Base-by-base conservation (phyloP, 2,888 invertebrate genomes). In the Osedax frankpressi region DNA sequence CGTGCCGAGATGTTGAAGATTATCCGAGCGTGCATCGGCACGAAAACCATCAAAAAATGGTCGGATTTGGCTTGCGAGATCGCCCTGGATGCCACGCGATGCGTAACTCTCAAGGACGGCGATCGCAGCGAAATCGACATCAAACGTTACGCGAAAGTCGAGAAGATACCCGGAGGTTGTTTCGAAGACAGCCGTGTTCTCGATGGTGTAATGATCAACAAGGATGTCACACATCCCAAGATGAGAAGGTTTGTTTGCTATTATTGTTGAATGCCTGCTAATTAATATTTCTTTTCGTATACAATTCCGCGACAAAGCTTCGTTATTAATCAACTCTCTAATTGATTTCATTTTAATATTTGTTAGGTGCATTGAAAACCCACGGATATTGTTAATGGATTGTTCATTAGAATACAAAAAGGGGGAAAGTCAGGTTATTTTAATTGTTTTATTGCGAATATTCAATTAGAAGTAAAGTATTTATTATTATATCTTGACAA, bases 381-480 rank as follows among this genome's bases (percentile, higher is more conserved):
- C 98, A 0, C 88, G 95, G 78, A 95, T 98, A 81, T 86, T 98
- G 0, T 87, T 99, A 72, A 87, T 98, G 29, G 98, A 98, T 86
- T 98, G 98, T 84, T 89, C 91, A 0, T 86, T 99, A 73, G 98
- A 99, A 85, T 98, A 98, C 86, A 98, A 98, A 86, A 98, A 99
- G 85, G 98, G 97, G 30, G 96, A 97, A 87, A 94, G 94, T 82
- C 93, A 86, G 83, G 86, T 82, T 76, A 74, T 77, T 71, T 25
- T n/a, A n/a, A n/a, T n/a, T n/a, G n/a, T n/a, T n/a, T n/a, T n/a
- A n/a, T n/a, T n/a, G n/a, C n/a, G n/a, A n/a, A n/a, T n/a, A n/a
- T n/a, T n/a, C n/a, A n/a, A n/a, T n/a, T n/a, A n/a, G n/a, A n/a
- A n/a, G n/a, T 44, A 44, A 44, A 44, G 6, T 44, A 44, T 44